Conservation (phyloP, 2,888 invertebrate genomes). For the Campoletis raptor region DNA sequence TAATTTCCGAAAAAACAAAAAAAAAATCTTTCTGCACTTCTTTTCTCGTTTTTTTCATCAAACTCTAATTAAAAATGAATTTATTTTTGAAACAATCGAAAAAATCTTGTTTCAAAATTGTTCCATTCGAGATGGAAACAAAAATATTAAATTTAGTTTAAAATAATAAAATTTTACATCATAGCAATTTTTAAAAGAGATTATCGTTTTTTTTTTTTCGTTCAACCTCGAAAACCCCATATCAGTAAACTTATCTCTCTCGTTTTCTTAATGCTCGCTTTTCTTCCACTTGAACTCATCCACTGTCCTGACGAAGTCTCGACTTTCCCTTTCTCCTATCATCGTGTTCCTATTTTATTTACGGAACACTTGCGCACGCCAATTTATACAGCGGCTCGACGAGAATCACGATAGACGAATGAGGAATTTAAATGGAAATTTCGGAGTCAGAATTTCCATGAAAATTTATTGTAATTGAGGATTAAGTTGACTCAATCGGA, state of each 20-base stretch:
- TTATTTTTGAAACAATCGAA: not conserved
- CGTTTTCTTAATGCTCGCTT: slow-evolving; percentile 31
- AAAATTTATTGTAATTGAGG: not conserved
- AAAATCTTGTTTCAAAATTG: not conserved
- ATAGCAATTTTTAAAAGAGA: not conserved
- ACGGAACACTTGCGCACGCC: slow-evolving; percentile 44
- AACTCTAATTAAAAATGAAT: not conserved
- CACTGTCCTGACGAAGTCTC: slow-evolving; percentile 35
- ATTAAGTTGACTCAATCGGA: slow-evolving; percentile 15
- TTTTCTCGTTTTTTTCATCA: not conserved
- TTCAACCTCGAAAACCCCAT: slow-evolving; percentile 9
- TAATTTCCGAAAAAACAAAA: not conserved
- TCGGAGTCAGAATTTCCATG: slow-evolving; percentile 13
- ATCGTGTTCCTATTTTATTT: slow-evolving; percentile 50
- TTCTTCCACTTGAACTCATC: slow-evolving; percentile 36
- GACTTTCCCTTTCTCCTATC: slow-evolving; percentile 35
- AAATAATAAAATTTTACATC: not conserved
- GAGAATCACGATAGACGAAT: not conserved
- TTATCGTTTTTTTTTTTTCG: not conserved
- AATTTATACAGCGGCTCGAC: slow-evolving; percentile 8
- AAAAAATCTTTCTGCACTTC: not conserved
- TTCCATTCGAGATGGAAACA: not conserved
- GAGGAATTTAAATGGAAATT: slow-evolving; percentile 17
- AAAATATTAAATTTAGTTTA: not conserved
- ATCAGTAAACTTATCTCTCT: not conserved